These are phyloP conservation scores for Pogona vitticeps DNA, from an alignment of 2,113 vertebrate species.

Conservation along the genomic window DNA sequence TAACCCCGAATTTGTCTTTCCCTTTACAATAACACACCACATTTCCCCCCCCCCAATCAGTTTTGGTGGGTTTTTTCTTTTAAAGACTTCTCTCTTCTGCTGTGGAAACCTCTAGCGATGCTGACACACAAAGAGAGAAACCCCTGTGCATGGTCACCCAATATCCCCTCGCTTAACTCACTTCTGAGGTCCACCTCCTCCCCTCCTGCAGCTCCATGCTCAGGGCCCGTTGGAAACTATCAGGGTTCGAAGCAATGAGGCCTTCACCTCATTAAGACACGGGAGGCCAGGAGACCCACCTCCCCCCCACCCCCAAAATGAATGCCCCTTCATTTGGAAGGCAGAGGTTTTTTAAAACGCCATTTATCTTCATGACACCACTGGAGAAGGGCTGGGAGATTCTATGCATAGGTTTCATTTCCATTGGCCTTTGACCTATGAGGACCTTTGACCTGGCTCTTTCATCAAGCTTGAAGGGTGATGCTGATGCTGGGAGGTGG, in stretches of 20 bases:
- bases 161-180: neutral
- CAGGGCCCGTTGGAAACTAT: slow-evolving; percentile 39
- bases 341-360: slow-evolving; percentile 50
- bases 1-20: neutral
- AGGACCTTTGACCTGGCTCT: slow-evolving; percentile 66
- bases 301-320: slow-evolving; percentile 44
- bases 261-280: slow-evolving; percentile 72
- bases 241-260: slow-evolving; percentile 51
- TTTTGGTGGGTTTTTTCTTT: neutral
- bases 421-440: slow-evolving; percentile 65
- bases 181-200: neutral
- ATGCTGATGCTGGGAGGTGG: neutral
- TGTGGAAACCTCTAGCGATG: neutral
- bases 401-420: slow-evolving; percentile 55
- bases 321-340: slow-evolving; percentile 50
- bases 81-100: neutral
- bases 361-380: slow-evolving; percentile 77
- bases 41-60: neutral
- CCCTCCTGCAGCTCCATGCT: neutral
- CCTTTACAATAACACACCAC: neutral
- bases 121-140: neutral
- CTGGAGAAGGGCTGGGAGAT: slow-evolving; percentile 55
- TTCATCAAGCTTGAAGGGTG: slow-evolving; percentile 63
- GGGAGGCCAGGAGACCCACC: slow-evolving; percentile 37
- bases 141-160: too few relatives aligned